phyloP scores from a whole-genome alignment of 2,888 invertebrate genomes.

The Pasiphila rectangulata region DNA sequence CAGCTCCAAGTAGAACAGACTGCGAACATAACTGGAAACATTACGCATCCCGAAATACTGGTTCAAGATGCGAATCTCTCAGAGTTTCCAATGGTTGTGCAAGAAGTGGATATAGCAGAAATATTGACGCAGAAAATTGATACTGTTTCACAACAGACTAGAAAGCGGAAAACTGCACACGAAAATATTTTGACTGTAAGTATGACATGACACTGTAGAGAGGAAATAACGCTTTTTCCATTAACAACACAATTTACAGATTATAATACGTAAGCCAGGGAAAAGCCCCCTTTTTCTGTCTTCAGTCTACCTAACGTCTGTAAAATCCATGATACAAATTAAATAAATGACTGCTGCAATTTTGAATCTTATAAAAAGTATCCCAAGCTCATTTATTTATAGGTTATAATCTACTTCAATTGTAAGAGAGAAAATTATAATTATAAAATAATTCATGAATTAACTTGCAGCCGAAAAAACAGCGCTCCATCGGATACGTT shows the following conservation, averaged over 20 bases:
- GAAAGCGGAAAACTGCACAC: slow-evolving; percentile 37
- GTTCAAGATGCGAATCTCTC: slow-evolving; percentile 28
- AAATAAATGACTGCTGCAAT: no score
- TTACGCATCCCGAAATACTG: slow-evolving; percentile 15
- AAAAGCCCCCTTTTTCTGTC: no score
- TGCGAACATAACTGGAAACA: slow-evolving; percentile 3
- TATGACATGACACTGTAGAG: slow-evolving; percentile 7
- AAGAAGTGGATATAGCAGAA: slow-evolving; percentile 46
- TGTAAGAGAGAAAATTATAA: no score
- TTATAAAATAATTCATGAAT: no score
- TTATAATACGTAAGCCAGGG: no score
- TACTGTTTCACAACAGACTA: slow-evolving; percentile 37
- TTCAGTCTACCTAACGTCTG: no score
- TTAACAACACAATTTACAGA: no score
- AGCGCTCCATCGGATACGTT: slow-evolving; percentile 41
- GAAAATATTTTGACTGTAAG: slow-evolving; percentile 35
- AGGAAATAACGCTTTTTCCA: no score
- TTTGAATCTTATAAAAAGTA: no score
- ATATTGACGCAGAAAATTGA: slow-evolving; percentile 56
- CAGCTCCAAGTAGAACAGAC: slow-evolving; percentile 14
- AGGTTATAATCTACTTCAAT: no score
- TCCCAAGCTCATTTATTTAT: no score
- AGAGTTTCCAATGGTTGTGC: slow-evolving; percentile 19
- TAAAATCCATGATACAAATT: no score
- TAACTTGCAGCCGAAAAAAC: slow-evolving; percentile 55